These are phyloP conservation scores for Neomorphus geoffroyi DNA, from an alignment of 2,797 vertebrate species.

Conservation along the genomic window DNA sequence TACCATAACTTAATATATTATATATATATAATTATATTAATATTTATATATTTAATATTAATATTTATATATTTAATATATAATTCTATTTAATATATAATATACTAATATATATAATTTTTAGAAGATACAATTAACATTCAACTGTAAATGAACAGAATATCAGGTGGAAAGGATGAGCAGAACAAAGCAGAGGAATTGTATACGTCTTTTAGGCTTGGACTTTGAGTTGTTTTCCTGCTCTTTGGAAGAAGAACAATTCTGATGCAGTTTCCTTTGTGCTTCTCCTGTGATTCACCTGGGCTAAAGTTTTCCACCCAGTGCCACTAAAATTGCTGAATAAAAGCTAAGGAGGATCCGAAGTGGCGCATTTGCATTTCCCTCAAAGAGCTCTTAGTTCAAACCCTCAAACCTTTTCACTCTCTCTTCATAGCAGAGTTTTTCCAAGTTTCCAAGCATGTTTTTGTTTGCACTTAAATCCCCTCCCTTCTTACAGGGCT, in stretches of 20 bases:
- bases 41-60: no score
- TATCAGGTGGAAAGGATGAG: neutral
- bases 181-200: neutral
- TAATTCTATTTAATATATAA: no score
- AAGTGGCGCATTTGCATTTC: neutral
- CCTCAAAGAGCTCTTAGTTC: neutral
- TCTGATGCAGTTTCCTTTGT: neutral
- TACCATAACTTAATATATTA: neutral
- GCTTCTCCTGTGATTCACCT: neutral
- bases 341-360: neutral
- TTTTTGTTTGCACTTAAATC: neutral
- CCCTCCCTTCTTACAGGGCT: neutral
- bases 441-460: neutral
- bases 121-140: neutral
- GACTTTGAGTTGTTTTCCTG: neutral
- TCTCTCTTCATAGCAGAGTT: neutral
- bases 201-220: neutral
- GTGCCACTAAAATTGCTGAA: neutral
- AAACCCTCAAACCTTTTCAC: neutral
- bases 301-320: neutral
- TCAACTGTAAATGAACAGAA: neutral
- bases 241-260: neutral
- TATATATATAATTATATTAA: no score
- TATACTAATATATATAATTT: no score
- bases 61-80: no score